A percentile compares a stretch with the other conserved stretches of the same genome.
Conservation (phyloP, 2,888 invertebrate species). For the Netelia virgata region DNA sequence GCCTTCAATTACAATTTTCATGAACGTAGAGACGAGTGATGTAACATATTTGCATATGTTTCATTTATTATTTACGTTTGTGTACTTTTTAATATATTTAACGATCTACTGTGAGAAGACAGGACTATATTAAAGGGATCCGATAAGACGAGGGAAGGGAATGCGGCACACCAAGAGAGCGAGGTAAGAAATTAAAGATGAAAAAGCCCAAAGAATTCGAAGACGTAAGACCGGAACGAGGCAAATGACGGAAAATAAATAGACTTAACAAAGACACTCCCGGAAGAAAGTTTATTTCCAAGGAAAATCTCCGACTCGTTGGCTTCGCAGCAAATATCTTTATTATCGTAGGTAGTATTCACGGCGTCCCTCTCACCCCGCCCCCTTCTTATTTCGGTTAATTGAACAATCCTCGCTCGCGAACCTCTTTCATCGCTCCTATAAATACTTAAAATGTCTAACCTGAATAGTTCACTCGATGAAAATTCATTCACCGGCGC, state of each 20-base stretch:
- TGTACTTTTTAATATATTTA: no score
- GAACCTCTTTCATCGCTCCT: slow-evolving; percentile 5
- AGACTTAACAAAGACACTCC: background rate
- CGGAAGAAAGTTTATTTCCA: slow-evolving; percentile 20
- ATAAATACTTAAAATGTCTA: slow-evolving; percentile 21
- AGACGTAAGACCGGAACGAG: background rate
- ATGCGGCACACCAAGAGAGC: background rate
- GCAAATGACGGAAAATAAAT: slow-evolving; percentile 22
- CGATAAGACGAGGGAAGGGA: no score
- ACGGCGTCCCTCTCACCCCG: background rate
- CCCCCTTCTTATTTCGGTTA: slow-evolving; percentile 13
- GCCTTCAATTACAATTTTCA: no score
- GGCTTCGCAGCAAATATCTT: slow-evolving; percentile 18
- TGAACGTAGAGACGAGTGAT: no score
- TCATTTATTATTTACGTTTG: no score
- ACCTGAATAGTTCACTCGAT: background rate
- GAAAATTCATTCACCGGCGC: background rate
- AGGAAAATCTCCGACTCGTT: slow-evolving; percentile 14
- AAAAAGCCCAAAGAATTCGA: slow-evolving; percentile 3
- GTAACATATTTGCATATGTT: no score
- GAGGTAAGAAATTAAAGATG: background rate
- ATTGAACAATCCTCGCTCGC: slow-evolving; percentile 24
- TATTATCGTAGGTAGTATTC: slow-evolving; percentile 15
- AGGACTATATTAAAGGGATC: no score
- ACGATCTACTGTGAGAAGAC: no score